phyloP scores from a whole-genome alignment of 2,888 invertebrate species.

The Nematopogon swammerdamellus region DNA sequence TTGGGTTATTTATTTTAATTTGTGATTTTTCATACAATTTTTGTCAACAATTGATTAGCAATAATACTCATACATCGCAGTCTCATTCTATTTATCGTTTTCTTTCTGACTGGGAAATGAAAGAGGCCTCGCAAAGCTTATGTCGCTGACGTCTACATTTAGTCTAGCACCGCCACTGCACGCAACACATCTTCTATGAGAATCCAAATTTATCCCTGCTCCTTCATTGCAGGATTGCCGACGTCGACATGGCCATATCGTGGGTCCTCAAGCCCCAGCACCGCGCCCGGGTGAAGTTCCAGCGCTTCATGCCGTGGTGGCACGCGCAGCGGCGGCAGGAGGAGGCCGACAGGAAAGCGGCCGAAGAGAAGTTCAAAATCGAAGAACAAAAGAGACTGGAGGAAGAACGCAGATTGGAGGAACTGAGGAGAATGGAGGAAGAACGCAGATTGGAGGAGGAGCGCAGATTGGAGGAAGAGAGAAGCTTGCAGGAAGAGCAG shows the following conservation, averaged over 20 bases:
- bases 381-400: conserved; percentile 8
- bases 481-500: neutral
- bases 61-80: too few species aligned
- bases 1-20: too few species aligned
- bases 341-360: conserved; percentile 29
- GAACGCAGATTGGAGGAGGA: neutral
- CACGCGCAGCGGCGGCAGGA: conserved; percentile 35
- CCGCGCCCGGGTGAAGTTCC: conserved; percentile 44
- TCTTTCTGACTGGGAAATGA: too few species aligned
- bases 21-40: too few species aligned
- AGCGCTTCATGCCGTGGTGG: conserved; percentile 50
- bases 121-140: too few species aligned
- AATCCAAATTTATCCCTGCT: too few species aligned
- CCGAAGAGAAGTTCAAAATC: conserved; percentile 16
- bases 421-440: neutral
- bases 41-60: too few species aligned
- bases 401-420: conserved; percentile 6
- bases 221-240: conserved; percentile 42
- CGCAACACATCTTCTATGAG: too few species aligned
- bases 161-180: too few species aligned
- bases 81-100: too few species aligned
- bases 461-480: neutral
- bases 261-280: conserved; percentile 52
- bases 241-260: conserved; percentile 43
- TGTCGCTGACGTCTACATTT: too few species aligned